Conservation (phyloP, 2,888 invertebrate genomes). For the Pseudococcus jackbeardsleyi region DNA sequence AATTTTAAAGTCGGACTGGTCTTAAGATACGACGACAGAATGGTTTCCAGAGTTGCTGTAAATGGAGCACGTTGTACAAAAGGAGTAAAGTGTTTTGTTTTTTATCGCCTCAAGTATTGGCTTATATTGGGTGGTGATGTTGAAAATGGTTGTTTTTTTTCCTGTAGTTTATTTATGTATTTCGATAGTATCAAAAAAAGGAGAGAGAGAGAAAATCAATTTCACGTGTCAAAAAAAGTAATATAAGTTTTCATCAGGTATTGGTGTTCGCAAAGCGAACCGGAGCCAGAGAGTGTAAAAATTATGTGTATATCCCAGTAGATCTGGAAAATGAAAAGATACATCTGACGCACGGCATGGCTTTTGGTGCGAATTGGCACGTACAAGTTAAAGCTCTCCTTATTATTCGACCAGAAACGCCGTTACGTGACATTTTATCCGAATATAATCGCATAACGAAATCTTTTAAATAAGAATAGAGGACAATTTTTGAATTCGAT, state of each 20-base stretch:
- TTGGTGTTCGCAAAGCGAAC: background rate
- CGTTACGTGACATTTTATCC: conserved; percentile 61
- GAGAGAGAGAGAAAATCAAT: background rate
- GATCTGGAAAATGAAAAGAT: conserved; percentile 54
- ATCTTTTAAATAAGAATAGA: conserved; percentile 62
- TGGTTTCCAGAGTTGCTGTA: background rate
- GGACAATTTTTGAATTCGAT: conserved; percentile 63
- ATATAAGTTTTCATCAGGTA: conserved; percentile 24
- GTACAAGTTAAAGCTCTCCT: conserved; percentile 60
- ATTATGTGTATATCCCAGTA: conserved; percentile 6
- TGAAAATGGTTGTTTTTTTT: background rate
- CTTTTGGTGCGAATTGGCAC: conserved; percentile 47
- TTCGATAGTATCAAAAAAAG: background rate
- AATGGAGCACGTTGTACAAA: background rate
- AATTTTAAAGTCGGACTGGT: background rate
- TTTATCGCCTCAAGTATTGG: background rate
- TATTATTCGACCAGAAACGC: conserved; percentile 63
- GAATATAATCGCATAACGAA: conserved; percentile 62
- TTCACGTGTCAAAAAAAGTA: conserved; percentile 14
- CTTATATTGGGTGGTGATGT: background rate
- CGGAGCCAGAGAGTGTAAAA: background rate
- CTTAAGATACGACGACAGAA: background rate
- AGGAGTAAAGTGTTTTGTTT: background rate
- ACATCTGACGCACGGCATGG: conserved; percentile 49
- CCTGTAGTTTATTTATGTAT: background rate